Base-by-base conservation (phyloP, 2,113 vertebrate genomes). In the Melospiza melodia region DNA sequence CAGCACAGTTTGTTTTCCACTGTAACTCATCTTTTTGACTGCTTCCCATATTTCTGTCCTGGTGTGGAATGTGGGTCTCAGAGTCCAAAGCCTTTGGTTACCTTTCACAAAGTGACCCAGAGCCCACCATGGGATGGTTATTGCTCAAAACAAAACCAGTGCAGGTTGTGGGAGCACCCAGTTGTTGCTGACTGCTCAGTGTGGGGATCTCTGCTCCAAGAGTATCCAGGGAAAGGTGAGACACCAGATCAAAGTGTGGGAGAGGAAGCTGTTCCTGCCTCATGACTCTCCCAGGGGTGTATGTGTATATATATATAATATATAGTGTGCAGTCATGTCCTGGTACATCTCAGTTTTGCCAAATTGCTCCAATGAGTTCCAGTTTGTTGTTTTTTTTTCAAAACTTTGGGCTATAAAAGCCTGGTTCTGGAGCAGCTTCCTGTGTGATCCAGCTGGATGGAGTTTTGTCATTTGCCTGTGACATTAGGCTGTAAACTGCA, bases 181-280 rank as follows among this genome's bases (percentile, higher is more conserved):
- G 6, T 27, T 82, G 33, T 37, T 88, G 3, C 48, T 71, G 72
- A 33, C 9, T 66, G 54, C 71, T 73, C 37, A 21, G 43, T 62
- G 54, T 49, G 92, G 75, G 25, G 17, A 41, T 80, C 37, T 90
- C 49, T 92, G 41, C 90, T 93, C 41, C 75, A 43, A 18, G 43
- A 35, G 24, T 18, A 25, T 25, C 49, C n/a, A 2, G 55, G 37
- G 35, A 81, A 92, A 82, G 55, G 49, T 92, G 72, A 92, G 16
- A 54, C 39, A 43, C 20, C 13, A 16, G 33, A 41, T 63, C 41
- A 17, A 59, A 61, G 30, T 22, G 23, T 2, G 2, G 66, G 87
- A 72, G 27, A 57, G 33, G 55, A 80, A 94, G 65, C 46, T 22
- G 31, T 74, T 93, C 73, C 55, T 65, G 65, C 68, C 68, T 81